Evolutionary conservation across 2,113 vertebrate genomes (phyloP).

Genomic region (Clarias magur): DNA sequence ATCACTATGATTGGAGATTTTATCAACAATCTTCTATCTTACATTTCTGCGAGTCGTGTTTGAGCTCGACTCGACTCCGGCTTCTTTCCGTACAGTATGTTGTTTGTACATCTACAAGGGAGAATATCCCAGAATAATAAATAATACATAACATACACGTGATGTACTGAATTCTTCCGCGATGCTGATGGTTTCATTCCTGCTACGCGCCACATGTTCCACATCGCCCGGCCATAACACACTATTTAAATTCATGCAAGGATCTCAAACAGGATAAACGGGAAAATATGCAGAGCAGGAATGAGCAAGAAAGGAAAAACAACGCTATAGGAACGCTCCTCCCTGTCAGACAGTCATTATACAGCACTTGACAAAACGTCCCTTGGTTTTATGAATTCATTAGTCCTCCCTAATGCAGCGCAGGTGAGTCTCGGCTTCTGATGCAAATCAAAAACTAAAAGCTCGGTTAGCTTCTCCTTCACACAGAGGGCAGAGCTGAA

Average conservation of each 20-base stretch:
- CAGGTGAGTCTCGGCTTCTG: constrained; percentile 30
- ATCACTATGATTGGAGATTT: neutral
- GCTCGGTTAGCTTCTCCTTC: constrained; percentile 34
- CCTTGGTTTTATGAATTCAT: constrained; percentile 30
- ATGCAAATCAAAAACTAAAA: constrained; percentile 45
- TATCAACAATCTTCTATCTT: neutral
- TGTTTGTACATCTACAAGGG: neutral
- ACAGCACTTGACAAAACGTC: neutral
- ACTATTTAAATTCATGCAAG: neutral
- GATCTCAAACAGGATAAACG: neutral
- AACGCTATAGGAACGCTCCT: neutral
- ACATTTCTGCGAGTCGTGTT: neutral
- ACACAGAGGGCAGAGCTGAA: constrained; percentile 59
- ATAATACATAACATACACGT: neutral
- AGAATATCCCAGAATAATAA: neutral
- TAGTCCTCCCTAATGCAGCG: constrained; percentile 38
- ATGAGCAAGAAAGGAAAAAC: neutral
- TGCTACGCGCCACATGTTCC: neutral
- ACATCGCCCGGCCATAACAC: neutral
- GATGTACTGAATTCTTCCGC: neutral
- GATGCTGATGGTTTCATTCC: neutral
- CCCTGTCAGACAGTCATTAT: constrained; percentile 14
- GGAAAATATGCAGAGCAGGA: constrained; percentile 2
- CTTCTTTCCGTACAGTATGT: neutral
- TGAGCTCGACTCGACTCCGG: no score